phyloP scores from a whole-genome alignment of 2,797 vertebrate species.

The Apogon talboti region DNA sequence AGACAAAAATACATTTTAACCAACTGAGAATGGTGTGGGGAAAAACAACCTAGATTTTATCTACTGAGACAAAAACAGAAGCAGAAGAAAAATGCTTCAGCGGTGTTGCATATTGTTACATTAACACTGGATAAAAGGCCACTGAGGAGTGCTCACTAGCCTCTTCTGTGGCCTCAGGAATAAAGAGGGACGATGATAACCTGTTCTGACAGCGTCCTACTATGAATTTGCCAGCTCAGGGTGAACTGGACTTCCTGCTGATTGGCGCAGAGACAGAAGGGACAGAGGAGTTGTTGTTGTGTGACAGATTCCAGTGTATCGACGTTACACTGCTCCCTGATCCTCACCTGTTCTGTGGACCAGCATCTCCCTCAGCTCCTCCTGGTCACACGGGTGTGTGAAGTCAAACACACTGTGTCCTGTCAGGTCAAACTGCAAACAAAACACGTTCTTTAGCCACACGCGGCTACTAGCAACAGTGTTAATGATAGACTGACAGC shows the following conservation, averaged over 20 bases:
- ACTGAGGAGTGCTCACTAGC: slow-evolving; percentile 8
- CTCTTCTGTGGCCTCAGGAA: slow-evolving; percentile 16
- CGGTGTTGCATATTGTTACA: slow-evolving; percentile 5
- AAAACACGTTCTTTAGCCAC: neutral
- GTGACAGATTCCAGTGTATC: neutral
- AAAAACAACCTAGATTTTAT: neutral
- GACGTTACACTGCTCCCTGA: neutral
- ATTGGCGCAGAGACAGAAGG: neutral
- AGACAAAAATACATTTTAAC: neutral
- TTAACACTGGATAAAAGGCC: slow-evolving; percentile 29
- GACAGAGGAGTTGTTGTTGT: slow-evolving; percentile 14
- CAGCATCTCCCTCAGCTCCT: slow-evolving; percentile 97
- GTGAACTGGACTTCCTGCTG: slow-evolving; percentile 4
- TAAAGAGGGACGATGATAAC: slow-evolving; percentile 24
- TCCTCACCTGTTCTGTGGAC: slow-evolving; percentile 91
- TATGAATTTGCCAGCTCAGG: slow-evolving; percentile 17
- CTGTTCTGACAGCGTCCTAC: slow-evolving; percentile 19
- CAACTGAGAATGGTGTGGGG: neutral
- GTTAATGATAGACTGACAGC: neutral
- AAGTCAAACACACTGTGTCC: slow-evolving; percentile 98
- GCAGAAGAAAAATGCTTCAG: slow-evolving; percentile 9
- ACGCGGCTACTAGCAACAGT: neutral
- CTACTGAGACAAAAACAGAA: neutral
- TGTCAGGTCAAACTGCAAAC: slow-evolving; percentile 93
- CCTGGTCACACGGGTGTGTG: slow-evolving; percentile 97